phyloP scores from a whole-genome alignment of 2,797 vertebrate species.

The Xerus rutilus region DNA sequence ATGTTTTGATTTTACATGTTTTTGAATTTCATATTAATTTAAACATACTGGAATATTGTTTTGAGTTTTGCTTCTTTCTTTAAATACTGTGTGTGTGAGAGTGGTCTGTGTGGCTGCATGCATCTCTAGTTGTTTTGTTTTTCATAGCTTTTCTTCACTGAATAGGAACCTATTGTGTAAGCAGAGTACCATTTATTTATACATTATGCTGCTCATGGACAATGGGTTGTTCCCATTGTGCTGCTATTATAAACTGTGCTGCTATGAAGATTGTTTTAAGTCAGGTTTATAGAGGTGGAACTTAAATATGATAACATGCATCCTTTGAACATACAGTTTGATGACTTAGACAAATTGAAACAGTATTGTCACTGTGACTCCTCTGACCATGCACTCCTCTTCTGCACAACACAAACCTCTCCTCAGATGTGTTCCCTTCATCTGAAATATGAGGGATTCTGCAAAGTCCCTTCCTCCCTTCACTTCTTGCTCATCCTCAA shows the following conservation, averaged over 20 bases:
- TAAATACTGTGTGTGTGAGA: background rate
- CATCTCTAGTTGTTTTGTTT: background rate
- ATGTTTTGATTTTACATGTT: background rate
- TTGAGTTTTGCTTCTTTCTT: background rate
- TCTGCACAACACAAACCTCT: background rate
- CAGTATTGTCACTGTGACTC: background rate
- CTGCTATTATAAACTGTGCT: background rate
- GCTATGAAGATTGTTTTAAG: background rate
- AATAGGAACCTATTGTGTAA: background rate
- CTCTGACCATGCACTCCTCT: background rate
- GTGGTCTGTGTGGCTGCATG: background rate
- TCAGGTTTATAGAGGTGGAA: background rate
- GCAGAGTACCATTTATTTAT: background rate
- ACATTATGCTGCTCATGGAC: background rate
- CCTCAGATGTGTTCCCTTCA: background rate
- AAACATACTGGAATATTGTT: background rate
- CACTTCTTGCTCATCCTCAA: background rate
- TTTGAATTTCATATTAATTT: background rate
- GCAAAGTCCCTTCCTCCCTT: background rate
- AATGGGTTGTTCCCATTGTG: background rate
- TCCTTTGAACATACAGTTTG: background rate
- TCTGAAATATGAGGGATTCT: background rate
- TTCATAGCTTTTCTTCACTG: background rate
- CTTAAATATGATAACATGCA: background rate
- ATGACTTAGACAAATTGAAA: background rate